Evolutionary conservation across 2,797 vertebrate genomes (phyloP).

Genomic region (Lepidocolaptes lacrymiger): DNA sequence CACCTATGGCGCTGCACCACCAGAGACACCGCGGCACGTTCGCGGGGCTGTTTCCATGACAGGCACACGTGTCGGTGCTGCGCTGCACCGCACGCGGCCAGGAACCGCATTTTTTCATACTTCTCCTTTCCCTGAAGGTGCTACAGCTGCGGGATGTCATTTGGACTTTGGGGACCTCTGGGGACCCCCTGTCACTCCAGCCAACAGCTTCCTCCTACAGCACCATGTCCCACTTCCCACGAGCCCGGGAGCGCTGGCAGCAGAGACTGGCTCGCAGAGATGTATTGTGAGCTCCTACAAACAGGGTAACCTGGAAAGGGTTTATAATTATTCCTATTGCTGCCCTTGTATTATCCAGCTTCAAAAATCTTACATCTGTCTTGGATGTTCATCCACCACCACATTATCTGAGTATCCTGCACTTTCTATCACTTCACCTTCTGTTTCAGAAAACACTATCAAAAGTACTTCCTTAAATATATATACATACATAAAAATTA

Average conservation of each 20-base stretch:
- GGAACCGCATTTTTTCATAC: background rate
- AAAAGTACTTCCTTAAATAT: background rate
- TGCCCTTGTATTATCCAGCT: background rate
- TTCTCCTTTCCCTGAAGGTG: background rate
- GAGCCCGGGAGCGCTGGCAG: rapidly evolving
- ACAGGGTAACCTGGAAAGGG: background rate
- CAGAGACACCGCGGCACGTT: rapidly evolving
- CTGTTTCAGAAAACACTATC: background rate
- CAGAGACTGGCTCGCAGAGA: background rate
- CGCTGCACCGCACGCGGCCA: rapidly evolving
- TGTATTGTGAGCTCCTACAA: background rate
- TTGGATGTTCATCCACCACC: background rate
- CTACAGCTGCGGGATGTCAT: background rate
- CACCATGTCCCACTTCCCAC: background rate
- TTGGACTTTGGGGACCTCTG: background rate
- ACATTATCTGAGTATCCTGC: background rate
- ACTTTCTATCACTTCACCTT: background rate
- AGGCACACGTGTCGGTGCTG: background rate
- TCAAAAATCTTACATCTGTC: background rate
- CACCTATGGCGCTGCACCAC: background rate
- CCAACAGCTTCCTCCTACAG: background rate
- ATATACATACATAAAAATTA: background rate
- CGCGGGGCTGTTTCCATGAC: background rate
- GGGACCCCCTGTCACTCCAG: background rate
- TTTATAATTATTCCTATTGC: background rate